Conservation (phyloP, 23 tunicate species). For the Halocynthia aurantium region DNA sequence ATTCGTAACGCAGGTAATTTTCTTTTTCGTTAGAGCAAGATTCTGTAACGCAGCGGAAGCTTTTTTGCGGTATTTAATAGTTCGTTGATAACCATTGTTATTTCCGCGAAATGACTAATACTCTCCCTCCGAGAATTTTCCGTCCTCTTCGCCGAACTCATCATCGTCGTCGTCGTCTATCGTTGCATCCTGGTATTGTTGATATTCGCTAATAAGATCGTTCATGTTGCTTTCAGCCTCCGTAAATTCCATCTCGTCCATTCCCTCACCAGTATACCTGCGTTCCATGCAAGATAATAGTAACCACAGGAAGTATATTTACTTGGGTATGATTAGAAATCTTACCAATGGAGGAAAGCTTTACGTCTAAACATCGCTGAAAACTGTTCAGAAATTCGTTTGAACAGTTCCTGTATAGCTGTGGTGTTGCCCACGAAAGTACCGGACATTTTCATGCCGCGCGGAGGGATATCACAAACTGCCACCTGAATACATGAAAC, state of each 20-base stretch:
- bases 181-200: slow-evolving; percentile 41
- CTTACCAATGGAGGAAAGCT: slow-evolving; percentile 41
- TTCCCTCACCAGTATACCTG: slow-evolving; percentile 30
- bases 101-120: too few relatives aligned
- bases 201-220: slow-evolving; percentile 38
- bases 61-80: too few relatives aligned
- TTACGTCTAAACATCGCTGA: slow-evolving; percentile 43
- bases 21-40: too few relatives aligned
- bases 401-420: slow-evolving; percentile 44
- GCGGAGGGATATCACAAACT: slow-evolving; percentile 36
- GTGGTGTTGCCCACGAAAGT: slow-evolving; percentile 36
- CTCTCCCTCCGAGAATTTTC: background rate
- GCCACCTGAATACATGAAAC: slow-evolving; percentile 3
- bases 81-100: too few relatives aligned
- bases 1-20: too few relatives aligned
- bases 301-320: too few relatives aligned
- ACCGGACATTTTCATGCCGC: slow-evolving; percentile 30
- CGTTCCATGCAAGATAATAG: too few relatives aligned
- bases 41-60: too few relatives aligned
- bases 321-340: too few relatives aligned
- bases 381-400: slow-evolving; percentile 36
- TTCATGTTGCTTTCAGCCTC: slow-evolving; percentile 40
- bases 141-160: slow-evolving; percentile 4
- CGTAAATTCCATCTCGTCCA: slow-evolving; percentile 33
- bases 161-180: slow-evolving; percentile 33